Evolutionary conservation across 2,888 invertebrate species (phyloP), one percentile per base, ranked within the genome.

Genomic region (Choreutis nemorana): DNA sequence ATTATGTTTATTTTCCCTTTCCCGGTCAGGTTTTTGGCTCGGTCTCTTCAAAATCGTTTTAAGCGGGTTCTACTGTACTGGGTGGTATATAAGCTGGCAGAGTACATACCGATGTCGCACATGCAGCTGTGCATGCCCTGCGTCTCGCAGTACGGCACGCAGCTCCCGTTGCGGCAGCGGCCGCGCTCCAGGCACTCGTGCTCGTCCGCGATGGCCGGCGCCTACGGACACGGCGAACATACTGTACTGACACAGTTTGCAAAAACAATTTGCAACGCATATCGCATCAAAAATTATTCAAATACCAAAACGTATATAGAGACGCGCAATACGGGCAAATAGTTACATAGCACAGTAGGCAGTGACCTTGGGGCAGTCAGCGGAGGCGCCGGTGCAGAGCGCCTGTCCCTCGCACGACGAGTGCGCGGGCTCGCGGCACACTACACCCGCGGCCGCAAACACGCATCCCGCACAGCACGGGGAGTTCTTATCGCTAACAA

Each of bases 401-500:
- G 94, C 92, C 66, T 94, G 94, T 63, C 93, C 90, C 68, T 95
- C 94, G 66, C 96, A 97, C 13, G 94, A 93, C 1, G 92, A 89
- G 51, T 90, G 89, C 56, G 94, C 94, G 1, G 93, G 92, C 53
- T 94, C 94, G 28, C 94, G 85, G 52, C 97, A 97, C 60, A 92
- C 92, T 23, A 90, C 84, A 6, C 89, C 90, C 3, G 84, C 81
- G 28, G 87, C 83, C 81, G 95, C 93, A 59, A 87, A 93, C 52
- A 90, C 89, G 55, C 97, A 97, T 45, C 89, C 88, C 62, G 91
- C 88, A 57, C 97, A 97, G 57, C 97, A 97, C 3, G 95, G 94
- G 0, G 94, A 94, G 70, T 98, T 97, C 67, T 94, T 93, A 61
- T 97, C 97, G 60, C 97, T 96, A n/a, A n/a, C n/a, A n/a, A n/a